Evolutionary conservation across 2,888 invertebrate genomes (phyloP).

Genomic region (Muschampia plurimacula): DNA sequence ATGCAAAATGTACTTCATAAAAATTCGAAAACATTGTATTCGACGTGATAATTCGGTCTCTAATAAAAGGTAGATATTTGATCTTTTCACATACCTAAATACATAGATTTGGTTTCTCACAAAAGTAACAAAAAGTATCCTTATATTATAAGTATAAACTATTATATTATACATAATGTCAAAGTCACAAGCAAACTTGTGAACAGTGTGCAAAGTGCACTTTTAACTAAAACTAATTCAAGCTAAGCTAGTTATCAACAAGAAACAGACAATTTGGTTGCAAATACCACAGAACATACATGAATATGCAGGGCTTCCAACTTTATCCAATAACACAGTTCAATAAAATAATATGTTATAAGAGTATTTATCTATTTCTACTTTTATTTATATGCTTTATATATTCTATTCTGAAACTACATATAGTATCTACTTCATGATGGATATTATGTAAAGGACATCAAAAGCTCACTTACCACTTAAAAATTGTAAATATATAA

Average conservation of each 20-base stretch:
- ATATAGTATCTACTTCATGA: neutral
- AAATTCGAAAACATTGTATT: neutral
- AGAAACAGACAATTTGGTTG: neutral
- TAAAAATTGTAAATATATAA: neutral
- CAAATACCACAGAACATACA: neutral
- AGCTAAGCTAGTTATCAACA: neutral
- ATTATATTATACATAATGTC: neutral
- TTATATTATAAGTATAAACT: neutral
- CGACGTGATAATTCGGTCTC: neutral
- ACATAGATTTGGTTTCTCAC: neutral
- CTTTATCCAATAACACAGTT: neutral
- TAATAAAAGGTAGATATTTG: too few species aligned
- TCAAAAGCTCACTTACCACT: neutral
- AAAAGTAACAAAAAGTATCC: neutral
- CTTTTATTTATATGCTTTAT: neutral
- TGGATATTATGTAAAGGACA: neutral
- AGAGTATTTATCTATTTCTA: neutral
- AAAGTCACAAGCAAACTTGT: slow-evolving; percentile 11
- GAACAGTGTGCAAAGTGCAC: slow-evolving; percentile 6
- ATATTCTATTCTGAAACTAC: too few species aligned
- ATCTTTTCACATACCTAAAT: neutral
- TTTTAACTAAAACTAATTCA: neutral
- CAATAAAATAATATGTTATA: neutral
- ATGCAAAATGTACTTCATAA: neutral
- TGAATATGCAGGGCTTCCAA: neutral